Evolutionary conservation across 1,140 invertebrate species (phyloP).

Genomic region (Papilio polyxenes): DNA sequence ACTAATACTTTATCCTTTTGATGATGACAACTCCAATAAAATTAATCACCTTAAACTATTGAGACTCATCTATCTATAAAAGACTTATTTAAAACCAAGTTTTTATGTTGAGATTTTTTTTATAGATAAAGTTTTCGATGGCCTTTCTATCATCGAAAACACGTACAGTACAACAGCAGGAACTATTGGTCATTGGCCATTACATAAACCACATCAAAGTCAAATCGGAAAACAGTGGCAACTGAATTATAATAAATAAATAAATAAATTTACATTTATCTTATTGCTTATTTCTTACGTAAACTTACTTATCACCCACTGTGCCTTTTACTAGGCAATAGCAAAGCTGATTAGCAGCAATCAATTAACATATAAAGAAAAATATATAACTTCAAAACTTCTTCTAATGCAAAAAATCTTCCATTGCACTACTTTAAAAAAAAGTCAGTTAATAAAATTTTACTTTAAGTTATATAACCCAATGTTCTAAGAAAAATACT

Average conservation of each 20-base stretch:
- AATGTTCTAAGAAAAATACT: too few relatives aligned
- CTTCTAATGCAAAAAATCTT: too few relatives aligned
- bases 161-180: background rate
- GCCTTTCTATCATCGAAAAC: background rate
- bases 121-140: too few relatives aligned
- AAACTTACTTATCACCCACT: background rate
- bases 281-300: background rate
- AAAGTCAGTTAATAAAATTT: too few relatives aligned
- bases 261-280: constrained; percentile 9
- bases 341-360: background rate
- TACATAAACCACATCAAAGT: background rate
- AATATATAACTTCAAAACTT: too few relatives aligned
- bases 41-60: too few relatives aligned
- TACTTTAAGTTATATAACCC: too few relatives aligned
- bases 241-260: background rate
- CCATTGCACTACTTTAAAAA: too few relatives aligned
- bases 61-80: background rate
- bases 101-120: too few relatives aligned
- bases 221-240: background rate
- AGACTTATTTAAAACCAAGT: too few relatives aligned
- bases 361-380: background rate
- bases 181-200: background rate
- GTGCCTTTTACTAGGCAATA: background rate
- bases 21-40: too few relatives aligned
- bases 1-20: too few relatives aligned